Conservation (phyloP, 2,113 vertebrate species). For the Aramus guarauna region DNA sequence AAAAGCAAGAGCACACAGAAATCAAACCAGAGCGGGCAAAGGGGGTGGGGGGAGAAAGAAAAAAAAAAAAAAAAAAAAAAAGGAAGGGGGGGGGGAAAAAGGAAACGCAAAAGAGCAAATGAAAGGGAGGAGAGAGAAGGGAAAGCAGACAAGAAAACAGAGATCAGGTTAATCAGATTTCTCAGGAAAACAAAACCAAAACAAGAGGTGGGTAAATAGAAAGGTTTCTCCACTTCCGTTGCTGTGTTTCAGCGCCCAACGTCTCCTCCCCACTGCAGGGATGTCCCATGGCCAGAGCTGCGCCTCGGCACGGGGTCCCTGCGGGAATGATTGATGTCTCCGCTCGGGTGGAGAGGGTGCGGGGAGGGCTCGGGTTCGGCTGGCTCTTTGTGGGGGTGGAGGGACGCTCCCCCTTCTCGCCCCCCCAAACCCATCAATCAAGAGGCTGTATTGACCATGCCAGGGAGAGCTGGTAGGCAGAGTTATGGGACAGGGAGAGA, state of each 20-base stretch:
- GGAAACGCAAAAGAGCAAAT: slow-evolving; percentile 31
- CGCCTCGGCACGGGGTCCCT: slow-evolving; percentile 51
- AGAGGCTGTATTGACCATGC: neutral
- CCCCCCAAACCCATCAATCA: neutral
- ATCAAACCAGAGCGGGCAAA: neutral
- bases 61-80: neutral
- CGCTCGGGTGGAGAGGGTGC: neutral
- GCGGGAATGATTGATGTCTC: slow-evolving; percentile 60
- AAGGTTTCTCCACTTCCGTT: slow-evolving; percentile 23
- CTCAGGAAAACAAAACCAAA: slow-evolving; percentile 11
- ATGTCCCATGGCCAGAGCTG: neutral
- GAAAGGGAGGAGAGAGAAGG: slow-evolving; percentile 40
- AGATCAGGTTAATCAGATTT: slow-evolving; percentile 88
- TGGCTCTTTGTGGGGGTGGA: neutral
- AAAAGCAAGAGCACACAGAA: slow-evolving; percentile 30
- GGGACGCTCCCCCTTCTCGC: slow-evolving; percentile 40
- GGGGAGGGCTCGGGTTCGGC: neutral
- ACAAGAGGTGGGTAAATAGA: neutral
- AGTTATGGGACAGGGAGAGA: slow-evolving; percentile 11
- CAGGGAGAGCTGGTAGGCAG: slow-evolving; percentile 35
- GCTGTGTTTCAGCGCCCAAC: neutral
- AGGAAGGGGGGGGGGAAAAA: neutral
- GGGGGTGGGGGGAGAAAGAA: neutral
- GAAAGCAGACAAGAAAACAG: slow-evolving; percentile 80
- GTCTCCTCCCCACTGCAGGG: slow-evolving; percentile 13